phyloP scores from a whole-genome alignment of 2,888 invertebrate species.

The Sarcophaga rosellei region DNA sequence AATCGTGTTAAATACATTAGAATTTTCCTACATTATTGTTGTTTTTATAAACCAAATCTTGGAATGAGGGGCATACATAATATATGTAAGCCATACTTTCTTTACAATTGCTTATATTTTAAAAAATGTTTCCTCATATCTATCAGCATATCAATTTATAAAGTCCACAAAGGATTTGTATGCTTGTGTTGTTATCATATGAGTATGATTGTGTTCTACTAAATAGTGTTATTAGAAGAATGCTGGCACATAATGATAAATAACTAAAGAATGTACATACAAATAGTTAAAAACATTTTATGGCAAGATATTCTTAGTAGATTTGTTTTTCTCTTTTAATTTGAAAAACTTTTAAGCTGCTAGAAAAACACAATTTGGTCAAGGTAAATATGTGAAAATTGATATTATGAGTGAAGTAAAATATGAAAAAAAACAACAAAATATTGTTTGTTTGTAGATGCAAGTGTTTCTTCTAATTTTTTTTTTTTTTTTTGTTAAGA shows the following conservation, averaged over 20 bases:
- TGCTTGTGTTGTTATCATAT: conserved; percentile 9
- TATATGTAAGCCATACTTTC: too few relatives aligned
- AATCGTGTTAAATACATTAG: too few relatives aligned
- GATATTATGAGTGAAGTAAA: conserved; percentile 68
- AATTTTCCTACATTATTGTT: too few relatives aligned
- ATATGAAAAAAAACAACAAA: conserved; percentile 32
- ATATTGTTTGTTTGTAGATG: conserved; percentile 28
- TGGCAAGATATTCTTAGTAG: conserved; percentile 45
- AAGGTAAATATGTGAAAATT: conserved; percentile 77
- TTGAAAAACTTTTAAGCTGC: conserved; percentile 35
- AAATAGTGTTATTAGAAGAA: conserved; percentile 47
- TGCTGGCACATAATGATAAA: conserved; percentile 69
- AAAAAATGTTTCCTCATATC: too few relatives aligned
- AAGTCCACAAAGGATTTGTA: background rate
- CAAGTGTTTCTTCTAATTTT: conserved; percentile 23
- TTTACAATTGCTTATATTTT: too few relatives aligned
- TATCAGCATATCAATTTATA: too few relatives aligned
- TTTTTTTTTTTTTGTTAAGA: background rate
- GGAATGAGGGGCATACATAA: too few relatives aligned
- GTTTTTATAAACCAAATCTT: too few relatives aligned
- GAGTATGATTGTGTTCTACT: background rate
- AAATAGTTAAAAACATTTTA: conserved; percentile 54
- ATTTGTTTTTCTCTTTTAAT: conserved; percentile 11
- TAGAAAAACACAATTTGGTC: conserved; percentile 74
- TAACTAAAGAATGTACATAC: conserved; percentile 46